A percentile compares a stretch with the other conserved stretches of the same genome.
Evolutionary conservation across 2,888 invertebrate species (phyloP).

Genomic region (Phorcus lineatus): DNA sequence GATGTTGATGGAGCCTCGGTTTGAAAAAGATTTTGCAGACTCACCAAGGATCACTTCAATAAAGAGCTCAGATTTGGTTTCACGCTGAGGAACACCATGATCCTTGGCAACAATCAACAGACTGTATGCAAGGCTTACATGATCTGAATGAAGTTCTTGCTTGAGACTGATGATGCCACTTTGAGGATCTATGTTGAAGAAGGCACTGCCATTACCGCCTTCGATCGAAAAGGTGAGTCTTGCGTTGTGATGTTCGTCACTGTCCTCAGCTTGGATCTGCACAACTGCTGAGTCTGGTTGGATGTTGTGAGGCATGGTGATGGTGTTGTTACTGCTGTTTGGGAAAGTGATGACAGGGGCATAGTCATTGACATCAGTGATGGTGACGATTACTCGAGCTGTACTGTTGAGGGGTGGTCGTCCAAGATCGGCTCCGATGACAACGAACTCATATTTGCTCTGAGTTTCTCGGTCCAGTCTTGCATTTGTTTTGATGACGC

Average conservation of each 20-base stretch:
- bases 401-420: conserved; percentile 48
- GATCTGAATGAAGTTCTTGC: not conserved
- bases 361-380: conserved; percentile 60
- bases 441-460: conserved; percentile 54
- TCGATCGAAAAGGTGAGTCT: conserved; percentile 37
- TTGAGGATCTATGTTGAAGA: conserved; percentile 36
- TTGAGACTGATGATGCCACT: conserved; percentile 40
- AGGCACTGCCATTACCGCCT: conserved; percentile 29
- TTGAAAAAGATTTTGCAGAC: not conserved
- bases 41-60: conserved; percentile 42
- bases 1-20: conserved; percentile 41
- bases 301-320: conserved; percentile 43
- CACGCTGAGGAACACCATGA: conserved; percentile 15
- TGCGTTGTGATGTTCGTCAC: conserved; percentile 41
- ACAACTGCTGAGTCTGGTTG: conserved; percentile 36
- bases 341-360: conserved; percentile 50
- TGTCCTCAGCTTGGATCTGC: conserved; percentile 38
- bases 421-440: conserved; percentile 56
- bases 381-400: conserved; percentile 51
- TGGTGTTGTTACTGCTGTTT: conserved; percentile 47
- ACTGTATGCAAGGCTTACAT: not conserved
- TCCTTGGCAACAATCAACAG: conserved; percentile 11
- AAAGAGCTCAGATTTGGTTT: conserved; percentile 38
- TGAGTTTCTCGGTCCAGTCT: conserved; percentile 58
- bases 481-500: conserved; percentile 51